Base-by-base conservation (phyloP, 2,888 invertebrate species). In the Erebia aethiops region DNA sequence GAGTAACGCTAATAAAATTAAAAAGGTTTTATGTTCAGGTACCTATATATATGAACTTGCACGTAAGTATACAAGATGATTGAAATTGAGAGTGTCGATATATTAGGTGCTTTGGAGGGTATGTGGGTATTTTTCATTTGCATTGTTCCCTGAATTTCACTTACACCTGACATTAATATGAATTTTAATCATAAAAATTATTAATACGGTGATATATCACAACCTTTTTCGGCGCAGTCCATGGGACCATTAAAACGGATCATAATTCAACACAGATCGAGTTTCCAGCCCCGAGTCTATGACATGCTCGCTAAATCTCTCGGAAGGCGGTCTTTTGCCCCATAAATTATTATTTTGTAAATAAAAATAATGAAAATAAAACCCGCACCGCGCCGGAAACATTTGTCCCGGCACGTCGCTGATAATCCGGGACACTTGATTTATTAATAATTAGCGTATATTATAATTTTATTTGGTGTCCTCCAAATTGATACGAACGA, bases 341-440 rank as follows among this genome's bases (percentile, higher is more conserved):
- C 86, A 89, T 93, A 92, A 92, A 92, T 92, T 92, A 87, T 87
- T 91, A 87, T 90, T 90, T 88, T 84, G 86, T 88, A 90, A 89
- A 91, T 89, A 90, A 92, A 91, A 92, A 92, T 90, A 92, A 91
- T 90, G 89, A 88, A 90, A 89, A 91, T 88, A 89, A 89, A 89
- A 89, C 82, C 84, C 88, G 88, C 62, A 14, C 84, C 82, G 84
- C 84, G 84, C 88, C 90, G 92, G 92, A 92, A 91, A 91, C 92
- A 90, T 92, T 91, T 90, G 92, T 92, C 91, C 88, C 84, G 86
- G 77, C 82, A 82, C 87, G 90, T 90, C 91, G 87, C 85, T 83
- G 84, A 80, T 92, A 89, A 92, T 91, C 92, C 92, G 84, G 84
- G 80, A 80, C 84, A 76, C 79, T 84, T 90, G 91, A 93, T 93